These are phyloP conservation scores for Drosophila bifasciata DNA, from an alignment of 1,140 invertebrate species.

Conservation along the genomic window DNA sequence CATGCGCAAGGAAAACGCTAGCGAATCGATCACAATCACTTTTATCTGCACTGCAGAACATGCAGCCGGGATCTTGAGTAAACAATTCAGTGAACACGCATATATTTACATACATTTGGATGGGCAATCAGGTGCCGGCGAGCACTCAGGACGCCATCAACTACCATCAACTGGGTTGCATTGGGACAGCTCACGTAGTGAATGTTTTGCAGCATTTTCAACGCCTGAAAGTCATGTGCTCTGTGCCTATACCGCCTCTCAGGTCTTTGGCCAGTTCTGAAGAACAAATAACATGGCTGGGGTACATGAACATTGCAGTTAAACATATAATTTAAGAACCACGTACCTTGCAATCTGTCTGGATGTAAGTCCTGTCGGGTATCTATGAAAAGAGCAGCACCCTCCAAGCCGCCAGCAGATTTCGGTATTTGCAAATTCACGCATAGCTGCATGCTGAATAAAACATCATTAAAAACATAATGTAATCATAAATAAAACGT, in stretches of 20 bases:
- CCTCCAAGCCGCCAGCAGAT: constrained; percentile 30
- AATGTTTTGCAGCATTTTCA: constrained; percentile 47
- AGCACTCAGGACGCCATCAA: constrained; percentile 37
- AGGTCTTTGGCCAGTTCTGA: constrained; percentile 36
- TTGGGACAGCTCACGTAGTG: constrained; percentile 39
- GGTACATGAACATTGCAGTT: no score
- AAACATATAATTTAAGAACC: neutral
- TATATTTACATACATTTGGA: constrained; percentile 23
- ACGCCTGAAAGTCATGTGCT: constrained; percentile 6
- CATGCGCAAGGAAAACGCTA: constrained; percentile 61
- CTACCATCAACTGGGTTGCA: constrained; percentile 24
- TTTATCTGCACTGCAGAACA: constrained; percentile 49
- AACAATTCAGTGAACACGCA: neutral
- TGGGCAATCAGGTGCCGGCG: constrained; percentile 16
- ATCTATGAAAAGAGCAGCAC: constrained; percentile 55
- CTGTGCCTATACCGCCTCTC: neutral
- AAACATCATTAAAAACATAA: neutral
- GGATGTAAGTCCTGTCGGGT: constrained; percentile 52
- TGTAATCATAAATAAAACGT: neutral
- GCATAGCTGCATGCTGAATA: constrained; percentile 41
- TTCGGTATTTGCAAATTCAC: constrained; percentile 50
- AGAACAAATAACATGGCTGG: neutral
- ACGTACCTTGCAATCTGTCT: constrained; percentile 36
- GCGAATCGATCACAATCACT: constrained; percentile 62
- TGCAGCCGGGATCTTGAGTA: neutral